A percentile compares a stretch with the other conserved stretches of the same genome.
Conservation (phyloP, 2,113 vertebrate species). For the Malurus alboscapulatus region DNA sequence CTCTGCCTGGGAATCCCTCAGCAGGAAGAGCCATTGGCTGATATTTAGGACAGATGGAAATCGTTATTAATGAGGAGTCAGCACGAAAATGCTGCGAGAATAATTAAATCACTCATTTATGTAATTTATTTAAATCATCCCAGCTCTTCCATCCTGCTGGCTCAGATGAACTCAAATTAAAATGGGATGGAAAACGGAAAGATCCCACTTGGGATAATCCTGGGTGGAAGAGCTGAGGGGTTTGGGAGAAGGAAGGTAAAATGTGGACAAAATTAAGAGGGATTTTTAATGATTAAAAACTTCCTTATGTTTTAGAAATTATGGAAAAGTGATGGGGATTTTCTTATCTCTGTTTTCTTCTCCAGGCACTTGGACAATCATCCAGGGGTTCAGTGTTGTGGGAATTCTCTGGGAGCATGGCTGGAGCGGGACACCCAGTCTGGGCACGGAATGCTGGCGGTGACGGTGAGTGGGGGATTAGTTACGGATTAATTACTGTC, state of each 20-base stretch:
- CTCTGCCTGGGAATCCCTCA: not conserved
- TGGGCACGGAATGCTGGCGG: accelerated
- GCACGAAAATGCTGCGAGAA: not conserved
- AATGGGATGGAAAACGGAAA: not conserved
- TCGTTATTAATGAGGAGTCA: not conserved
- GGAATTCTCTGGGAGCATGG: not conserved
- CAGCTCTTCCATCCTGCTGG: not conserved
- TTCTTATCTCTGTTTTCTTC: not conserved
- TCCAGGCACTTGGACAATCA: not conserved
- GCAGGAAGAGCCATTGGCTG: not conserved
- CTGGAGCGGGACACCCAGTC: accelerated
- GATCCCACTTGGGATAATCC: not conserved
- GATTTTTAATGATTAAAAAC: not conserved
- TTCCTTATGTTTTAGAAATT: not conserved
- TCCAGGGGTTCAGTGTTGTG: accelerated
- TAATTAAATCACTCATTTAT: not conserved
- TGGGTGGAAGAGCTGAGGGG: not conserved
- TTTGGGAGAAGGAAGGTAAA: not conserved
- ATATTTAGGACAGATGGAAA: not conserved
- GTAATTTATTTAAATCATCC: not conserved
- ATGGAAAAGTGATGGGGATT: not conserved
- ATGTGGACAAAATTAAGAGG: not conserved
- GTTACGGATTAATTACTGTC: no score
- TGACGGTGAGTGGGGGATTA: not conserved
- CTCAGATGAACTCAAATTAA: not conserved